A percentile compares a stretch with the other conserved stretches of the same genome.
These are phyloP conservation scores for Salminus brasiliensis DNA, from an alignment of 2,113 vertebrate genomes.

Conservation along the genomic window DNA sequence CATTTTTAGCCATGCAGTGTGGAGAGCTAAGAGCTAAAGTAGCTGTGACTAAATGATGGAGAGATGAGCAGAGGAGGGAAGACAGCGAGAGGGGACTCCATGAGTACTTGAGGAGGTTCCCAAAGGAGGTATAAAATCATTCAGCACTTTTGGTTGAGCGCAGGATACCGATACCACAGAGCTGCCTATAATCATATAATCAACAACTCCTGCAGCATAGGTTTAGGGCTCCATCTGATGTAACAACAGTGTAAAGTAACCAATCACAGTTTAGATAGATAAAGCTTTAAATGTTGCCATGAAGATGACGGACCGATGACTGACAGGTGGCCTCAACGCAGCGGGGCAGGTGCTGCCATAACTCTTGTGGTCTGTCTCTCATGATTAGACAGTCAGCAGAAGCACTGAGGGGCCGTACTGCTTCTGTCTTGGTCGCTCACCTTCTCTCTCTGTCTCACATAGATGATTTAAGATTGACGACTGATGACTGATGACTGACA, in stretches of 20 bases:
- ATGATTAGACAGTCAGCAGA: neutral
- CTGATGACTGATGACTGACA: too few species aligned
- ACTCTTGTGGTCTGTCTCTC: neutral
- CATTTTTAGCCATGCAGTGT: conserved; percentile 12
- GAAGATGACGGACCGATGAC: neutral
- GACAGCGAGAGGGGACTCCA: neutral
- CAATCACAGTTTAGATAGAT: neutral
- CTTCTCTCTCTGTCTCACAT: too few species aligned
- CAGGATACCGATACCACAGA: neutral
- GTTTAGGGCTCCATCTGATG: too few species aligned
- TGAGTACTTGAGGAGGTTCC: neutral
- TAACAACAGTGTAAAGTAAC: neutral
- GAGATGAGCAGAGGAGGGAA: conserved; percentile 10
- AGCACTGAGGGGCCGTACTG: neutral
- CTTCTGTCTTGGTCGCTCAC: too few species aligned
- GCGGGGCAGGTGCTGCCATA: neutral
- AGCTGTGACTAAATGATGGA: conserved; percentile 29
- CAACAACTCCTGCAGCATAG: neutral
- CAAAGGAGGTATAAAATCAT: neutral
- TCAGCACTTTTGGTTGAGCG: neutral
- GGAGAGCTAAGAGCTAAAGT: neutral
- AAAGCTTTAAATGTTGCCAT: neutral
- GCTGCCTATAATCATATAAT: neutral
- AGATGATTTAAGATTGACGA: too few species aligned
- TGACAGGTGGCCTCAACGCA: neutral